Evolutionary conservation across 2,113 vertebrate species (phyloP), one percentile per base, ranked within the genome.

Genomic region (Apodemus sylvaticus): DNA sequence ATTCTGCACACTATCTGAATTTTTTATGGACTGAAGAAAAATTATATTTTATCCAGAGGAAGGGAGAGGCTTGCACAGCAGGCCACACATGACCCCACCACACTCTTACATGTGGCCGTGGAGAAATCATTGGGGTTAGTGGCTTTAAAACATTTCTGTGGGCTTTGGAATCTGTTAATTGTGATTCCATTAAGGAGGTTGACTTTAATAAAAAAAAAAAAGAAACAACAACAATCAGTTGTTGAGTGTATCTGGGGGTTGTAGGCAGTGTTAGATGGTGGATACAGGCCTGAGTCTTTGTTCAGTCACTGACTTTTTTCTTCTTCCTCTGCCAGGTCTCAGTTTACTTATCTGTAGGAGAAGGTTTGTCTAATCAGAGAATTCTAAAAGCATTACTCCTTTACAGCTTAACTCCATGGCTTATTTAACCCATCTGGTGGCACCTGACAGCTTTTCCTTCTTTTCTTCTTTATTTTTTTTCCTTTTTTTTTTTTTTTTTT

Each of bases 1-100:
- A 99, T 99, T 98, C 98, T 98, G 98, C 98, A 98, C 98, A 98
- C 98, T 98, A 98, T 98, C 98, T 98, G 98, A 98, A 98, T 99
- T 99, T 98, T 98, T 99, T 98, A 99, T 98, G 97, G 98, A 97
- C 98, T 98, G 96, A 96, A 98, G 97, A 98, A 98, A 98, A 98
- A 98, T 98, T 95, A 96, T 98, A 98, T 98, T 98, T 98, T 98
- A 98, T 98, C 97, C 92, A 97, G 97, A 98, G 97, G 98, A 98
- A 98, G 96, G 98, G 96, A 98, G 96, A 98, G 98, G 96, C 98
- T 99, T 98, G 97, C 98, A 97, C 93, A 96, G 68, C 96, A 98
- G 90, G 74, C 97, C 62, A 53, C 94, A 95, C 95, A 42, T 1
- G 6, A 90, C 91, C 93, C 76, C 93, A 36, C 64, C 96, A 64